Percentiles rank a stretch among this genome's conserved stretches.
phyloP scores from a whole-genome alignment of 2,888 invertebrate species.

The Parascotia fuliginaria region DNA sequence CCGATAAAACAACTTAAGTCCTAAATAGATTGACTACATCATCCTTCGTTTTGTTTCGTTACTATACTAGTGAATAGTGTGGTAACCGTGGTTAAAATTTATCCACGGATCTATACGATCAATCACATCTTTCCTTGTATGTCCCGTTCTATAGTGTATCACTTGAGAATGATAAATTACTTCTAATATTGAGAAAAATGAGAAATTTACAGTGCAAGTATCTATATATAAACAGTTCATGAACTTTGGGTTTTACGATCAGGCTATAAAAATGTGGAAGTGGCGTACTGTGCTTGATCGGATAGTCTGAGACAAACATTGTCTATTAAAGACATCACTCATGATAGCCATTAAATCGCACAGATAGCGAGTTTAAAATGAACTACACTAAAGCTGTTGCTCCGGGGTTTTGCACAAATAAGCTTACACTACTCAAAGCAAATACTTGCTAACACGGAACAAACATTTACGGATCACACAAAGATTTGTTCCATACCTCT shows the following conservation, averaged over 20 bases:
- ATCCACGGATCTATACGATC: background rate
- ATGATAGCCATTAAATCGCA: no score
- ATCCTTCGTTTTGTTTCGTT: no score
- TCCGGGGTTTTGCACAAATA: no score
- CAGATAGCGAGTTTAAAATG: no score
- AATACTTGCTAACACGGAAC: no score
- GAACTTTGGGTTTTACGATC: background rate
- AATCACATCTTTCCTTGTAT: background rate
- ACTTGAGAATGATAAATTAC: background rate
- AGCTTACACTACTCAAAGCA: no score
- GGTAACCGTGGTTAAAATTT: background rate
- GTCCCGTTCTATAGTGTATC: background rate
- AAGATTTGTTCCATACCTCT: no score
- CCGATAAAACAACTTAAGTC: no score
- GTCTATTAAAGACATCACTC: background rate
- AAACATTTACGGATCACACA: no score
- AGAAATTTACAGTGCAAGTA: background rate
- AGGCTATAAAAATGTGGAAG: background rate
- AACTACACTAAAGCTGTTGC: no score
- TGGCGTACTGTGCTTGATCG: background rate
- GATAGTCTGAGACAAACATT: background rate
- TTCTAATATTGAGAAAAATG: background rate
- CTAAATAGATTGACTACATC: no score
- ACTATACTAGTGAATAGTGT: no score
- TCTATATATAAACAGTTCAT: background rate